Evolutionary conservation across 2,113 vertebrate genomes (phyloP), one percentile per base, ranked within the genome.

Genomic region (Poeciliopsis occidentalis): DNA sequence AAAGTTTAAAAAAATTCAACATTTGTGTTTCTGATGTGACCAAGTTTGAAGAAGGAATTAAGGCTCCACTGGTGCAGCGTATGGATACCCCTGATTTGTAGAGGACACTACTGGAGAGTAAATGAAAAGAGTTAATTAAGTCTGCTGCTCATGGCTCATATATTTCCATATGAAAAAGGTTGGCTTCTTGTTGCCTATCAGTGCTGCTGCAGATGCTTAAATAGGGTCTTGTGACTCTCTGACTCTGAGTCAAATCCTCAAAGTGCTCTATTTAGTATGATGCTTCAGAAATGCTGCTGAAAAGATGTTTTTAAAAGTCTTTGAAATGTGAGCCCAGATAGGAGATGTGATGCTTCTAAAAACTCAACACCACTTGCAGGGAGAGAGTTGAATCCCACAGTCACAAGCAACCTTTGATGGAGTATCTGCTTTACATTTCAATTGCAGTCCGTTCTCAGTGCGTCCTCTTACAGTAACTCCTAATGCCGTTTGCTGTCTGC

Each of bases 81-180:
- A n/a, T 26, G 26, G 39, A 30, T 64, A 63, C 66, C 76, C 67
- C 69, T 72, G 79, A 82, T 75, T 37, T 78, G 72, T 81, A 65
- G 84, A 79, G 71, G 22, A 5, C 34, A 67, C 71, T 78, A 67
- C 83, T 82, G 67, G 27, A 66, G 67, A 72, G 39, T 78, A 60
- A 79, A 78, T 27, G 63, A 81, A 34, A 68, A 27, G 60, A n/a
- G n/a, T n/a, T n/a, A 72, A 44, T 82, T 80, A 66, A 85, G 78
- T 79, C 65, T 60, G 67, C 62, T 71, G 76, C 37, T 73, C 63
- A 78, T 75, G 73, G 78, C 63, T 77, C 79, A 64, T 32, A 85
- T 86, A 85, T 86, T 83, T 79, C 75, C 66, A 51, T 72, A 73
- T 82, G 47, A 87, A 85, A 78, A 71, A 64, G 31, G 6, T 31